Conservation (phyloP, 2,113 vertebrate genomes). For the Oncorhynchus tshawytscha region DNA sequence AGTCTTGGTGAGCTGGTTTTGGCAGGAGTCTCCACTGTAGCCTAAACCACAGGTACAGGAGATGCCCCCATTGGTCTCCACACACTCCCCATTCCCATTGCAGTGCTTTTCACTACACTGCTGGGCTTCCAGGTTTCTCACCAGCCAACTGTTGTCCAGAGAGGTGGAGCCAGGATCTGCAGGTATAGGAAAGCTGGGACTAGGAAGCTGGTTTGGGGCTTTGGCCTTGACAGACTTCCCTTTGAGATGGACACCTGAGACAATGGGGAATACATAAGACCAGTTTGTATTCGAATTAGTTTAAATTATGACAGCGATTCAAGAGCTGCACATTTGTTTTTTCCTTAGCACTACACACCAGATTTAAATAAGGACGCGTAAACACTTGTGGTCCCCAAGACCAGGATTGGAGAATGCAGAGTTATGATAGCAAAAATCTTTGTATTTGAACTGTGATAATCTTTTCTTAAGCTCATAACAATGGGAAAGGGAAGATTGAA, state of each 20-base stretch:
- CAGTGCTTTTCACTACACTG: constrained; percentile 73
- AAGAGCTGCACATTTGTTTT: too few species aligned
- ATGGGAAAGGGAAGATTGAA: too few species aligned
- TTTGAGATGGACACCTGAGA: constrained; percentile 49
- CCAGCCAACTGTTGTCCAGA: constrained; percentile 14
- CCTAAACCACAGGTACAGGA: constrained; percentile 72
- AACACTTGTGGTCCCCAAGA: too few species aligned
- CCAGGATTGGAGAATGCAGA: too few species aligned
- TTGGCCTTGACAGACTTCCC: background rate
- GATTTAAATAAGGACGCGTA: too few species aligned
- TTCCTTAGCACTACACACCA: too few species aligned
- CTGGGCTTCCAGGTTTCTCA: constrained; percentile 55
- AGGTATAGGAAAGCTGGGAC: background rate
- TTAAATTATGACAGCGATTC: too few species aligned
- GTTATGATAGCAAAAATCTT: too few species aligned
- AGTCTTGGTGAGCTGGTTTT: constrained; percentile 54
- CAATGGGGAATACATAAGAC: background rate
- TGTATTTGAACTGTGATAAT: too few species aligned
- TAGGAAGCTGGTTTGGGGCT: background rate
- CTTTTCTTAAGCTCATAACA: too few species aligned
- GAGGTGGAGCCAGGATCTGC: background rate
- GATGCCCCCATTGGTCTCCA: constrained; percentile 34
- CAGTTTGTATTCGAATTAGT: background rate
- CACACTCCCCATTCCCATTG: constrained; percentile 74
- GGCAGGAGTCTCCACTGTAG: constrained; percentile 76